These are phyloP conservation scores for Augochlora pura DNA, from an alignment of 1,140 invertebrate species.

Conservation along the genomic window DNA sequence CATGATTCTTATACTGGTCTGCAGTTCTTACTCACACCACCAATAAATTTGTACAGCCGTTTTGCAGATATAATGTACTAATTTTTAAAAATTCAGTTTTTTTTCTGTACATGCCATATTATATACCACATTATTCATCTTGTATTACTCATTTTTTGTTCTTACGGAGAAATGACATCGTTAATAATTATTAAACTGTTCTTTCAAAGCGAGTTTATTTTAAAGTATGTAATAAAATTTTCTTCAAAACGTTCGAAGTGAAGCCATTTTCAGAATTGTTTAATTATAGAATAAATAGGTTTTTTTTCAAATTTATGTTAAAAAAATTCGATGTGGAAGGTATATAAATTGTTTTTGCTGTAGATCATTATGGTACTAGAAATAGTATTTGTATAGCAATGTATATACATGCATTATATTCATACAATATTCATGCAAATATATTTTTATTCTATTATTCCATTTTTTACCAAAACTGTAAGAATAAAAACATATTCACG, in stretches of 20 bases:
- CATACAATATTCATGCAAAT: conserved; percentile 9
- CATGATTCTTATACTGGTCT: conserved; percentile 68
- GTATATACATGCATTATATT: not conserved
- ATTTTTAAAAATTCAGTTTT: conserved; percentile 19
- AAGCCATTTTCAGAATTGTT: not conserved
- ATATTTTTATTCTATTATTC: conserved; percentile 38
- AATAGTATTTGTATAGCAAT: conserved; percentile 1
- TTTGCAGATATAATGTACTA: conserved; percentile 3
- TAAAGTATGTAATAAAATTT: conserved; percentile 1
- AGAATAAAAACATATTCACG: conserved; percentile 46
- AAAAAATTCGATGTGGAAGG: not conserved
- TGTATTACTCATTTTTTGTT: too few species aligned
- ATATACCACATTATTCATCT: not conserved
- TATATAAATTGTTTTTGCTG: not conserved
- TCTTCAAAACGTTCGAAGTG: not conserved
- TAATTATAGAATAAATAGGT: conserved; percentile 9
- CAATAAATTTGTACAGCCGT: not conserved
- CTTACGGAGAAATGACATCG: conserved; percentile 4
- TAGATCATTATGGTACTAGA: not conserved
- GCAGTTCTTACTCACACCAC: conserved; percentile 51
- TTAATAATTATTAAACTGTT: not conserved
- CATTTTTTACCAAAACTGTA: not conserved
- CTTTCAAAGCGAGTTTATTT: not conserved
- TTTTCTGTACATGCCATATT: not conserved
- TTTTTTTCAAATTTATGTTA: not conserved